These are phyloP conservation scores for Tinamus guttatus DNA, from an alignment of 2,113 vertebrate species.

Conservation along the genomic window DNA sequence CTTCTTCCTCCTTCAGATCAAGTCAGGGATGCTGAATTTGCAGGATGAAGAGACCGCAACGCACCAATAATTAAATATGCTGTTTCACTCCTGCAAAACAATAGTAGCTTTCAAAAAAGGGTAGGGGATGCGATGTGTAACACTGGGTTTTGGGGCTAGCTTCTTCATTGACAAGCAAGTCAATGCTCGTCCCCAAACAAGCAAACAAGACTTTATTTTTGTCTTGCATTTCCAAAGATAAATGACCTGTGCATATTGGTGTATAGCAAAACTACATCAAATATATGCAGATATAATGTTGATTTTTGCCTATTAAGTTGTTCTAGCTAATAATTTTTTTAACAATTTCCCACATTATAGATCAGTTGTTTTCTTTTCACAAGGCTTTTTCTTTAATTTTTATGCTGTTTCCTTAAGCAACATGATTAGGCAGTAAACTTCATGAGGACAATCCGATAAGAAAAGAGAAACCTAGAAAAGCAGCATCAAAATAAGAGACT, in stretches of 20 bases:
- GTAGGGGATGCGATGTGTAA: not conserved
- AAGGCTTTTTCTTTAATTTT: not conserved
- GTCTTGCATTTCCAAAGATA: not conserved
- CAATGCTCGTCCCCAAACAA: not conserved
- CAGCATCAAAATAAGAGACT: not conserved
- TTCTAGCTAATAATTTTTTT: not conserved
- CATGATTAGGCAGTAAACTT: not conserved
- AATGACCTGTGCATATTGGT: not conserved
- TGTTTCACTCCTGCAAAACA: not conserved
- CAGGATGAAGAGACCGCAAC: not conserved
- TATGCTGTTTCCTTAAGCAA: constrained; percentile 17
- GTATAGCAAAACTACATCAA: not conserved
- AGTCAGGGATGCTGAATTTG: not conserved
- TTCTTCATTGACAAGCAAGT: not conserved
- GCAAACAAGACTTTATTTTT: not conserved
- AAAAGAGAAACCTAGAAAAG: not conserved
- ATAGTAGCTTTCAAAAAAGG: not conserved
- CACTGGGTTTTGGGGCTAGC: not conserved
- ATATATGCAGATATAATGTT: not conserved
- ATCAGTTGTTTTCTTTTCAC: not conserved
- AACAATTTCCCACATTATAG: not conserved
- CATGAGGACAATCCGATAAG: not conserved
- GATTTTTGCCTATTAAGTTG: not conserved
- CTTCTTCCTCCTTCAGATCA: too few species aligned
- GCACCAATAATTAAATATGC: not conserved